Base-by-base conservation (phyloP, 2,113 vertebrate genomes). In the Cephalopholis sonnerati region DNA sequence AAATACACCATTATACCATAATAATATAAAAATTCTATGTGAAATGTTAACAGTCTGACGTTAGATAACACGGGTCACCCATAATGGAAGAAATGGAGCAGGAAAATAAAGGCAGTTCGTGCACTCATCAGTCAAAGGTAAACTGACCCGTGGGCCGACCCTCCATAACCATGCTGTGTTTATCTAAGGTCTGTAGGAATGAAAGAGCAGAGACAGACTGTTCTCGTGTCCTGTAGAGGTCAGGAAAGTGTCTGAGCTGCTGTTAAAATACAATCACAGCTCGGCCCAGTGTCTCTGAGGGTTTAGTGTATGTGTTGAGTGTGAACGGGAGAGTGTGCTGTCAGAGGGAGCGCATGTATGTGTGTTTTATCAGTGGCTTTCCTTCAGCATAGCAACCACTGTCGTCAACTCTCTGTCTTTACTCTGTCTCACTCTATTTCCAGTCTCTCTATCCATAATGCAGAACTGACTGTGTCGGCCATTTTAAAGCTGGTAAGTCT, bases 351-450 rank as follows among this genome's bases (percentile, higher is more conserved):
- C 70, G 72, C 51, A 61, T 25, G 24, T 29, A 0, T 53, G 32
- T 69, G 73, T 71, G 74, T 75, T 39, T 74, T 73, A 79, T 73
- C 24, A 73, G 62, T 82, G 74, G 54, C 54, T 63, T 66, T 75
- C 44, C 76, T 25, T 15, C 24, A 86, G 86, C 84, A 82, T 51
- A 79, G 78, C 86, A 75, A 64, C 32, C 68, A 27, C 41, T 27
- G 46, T 32, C 24, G 24, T 64, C 78, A 46, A 39, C 78, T 16
- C 20, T n/a, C 18, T n/a, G 24, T 29, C 29, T 36, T 46, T 20
- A 15, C 39, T 46, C 51, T 3, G 24, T 22, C 27, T 69, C 13
- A 17, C 51, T 15, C 53, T 3, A 24, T 39, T 0, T 71, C 46
- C 17, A 17, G 15, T 73, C 48, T 27, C 41, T 39, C 0, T 32